These are phyloP conservation scores for Poliocrania exsul DNA, from an alignment of 2,797 vertebrate species.

Conservation along the genomic window DNA sequence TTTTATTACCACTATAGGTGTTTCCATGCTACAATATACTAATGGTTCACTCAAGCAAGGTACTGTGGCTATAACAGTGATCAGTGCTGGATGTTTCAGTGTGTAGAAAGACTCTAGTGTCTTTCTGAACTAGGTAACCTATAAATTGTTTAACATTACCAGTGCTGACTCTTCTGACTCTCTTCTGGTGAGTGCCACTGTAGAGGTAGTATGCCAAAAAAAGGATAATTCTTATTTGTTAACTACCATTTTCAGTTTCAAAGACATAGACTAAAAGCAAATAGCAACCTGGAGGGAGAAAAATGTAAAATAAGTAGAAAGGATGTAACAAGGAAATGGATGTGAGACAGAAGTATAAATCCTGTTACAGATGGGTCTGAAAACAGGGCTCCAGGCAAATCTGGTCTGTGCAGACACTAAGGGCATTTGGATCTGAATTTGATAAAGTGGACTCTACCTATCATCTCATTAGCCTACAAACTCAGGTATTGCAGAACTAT, in stretches of 20 bases:
- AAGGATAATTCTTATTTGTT: slow-evolving; percentile 31
- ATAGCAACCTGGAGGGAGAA: not conserved
- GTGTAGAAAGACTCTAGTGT: not conserved
- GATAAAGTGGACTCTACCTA: not conserved
- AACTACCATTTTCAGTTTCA: not conserved
- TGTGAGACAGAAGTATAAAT: not conserved
- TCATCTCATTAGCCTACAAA: not conserved
- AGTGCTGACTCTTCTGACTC: slow-evolving; percentile 38
- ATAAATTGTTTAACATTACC: slow-evolving; percentile 21
- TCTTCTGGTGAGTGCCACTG: not conserved
- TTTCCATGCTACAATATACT: slow-evolving; percentile 28
- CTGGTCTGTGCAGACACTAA: not conserved
- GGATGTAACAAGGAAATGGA: not conserved
- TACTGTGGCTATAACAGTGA: slow-evolving; percentile 16
- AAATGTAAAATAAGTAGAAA: not conserved
- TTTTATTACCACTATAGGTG: slow-evolving; percentile 29
- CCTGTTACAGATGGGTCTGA: not conserved
- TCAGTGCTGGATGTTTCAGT: slow-evolving; percentile 3
- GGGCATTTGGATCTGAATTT: not conserved
- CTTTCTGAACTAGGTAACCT: slow-evolving; percentile 32
- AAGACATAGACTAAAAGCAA: slow-evolving; percentile 5
- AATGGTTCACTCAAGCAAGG: slow-evolving; percentile 40
- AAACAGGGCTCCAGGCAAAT: not conserved
- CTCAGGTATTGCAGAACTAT: not conserved
- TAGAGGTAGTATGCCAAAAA: not conserved